Evolutionary conservation across 2,888 invertebrate species (phyloP), one percentile per base, ranked within the genome.

Genomic region (Ceriagrion tenellum): DNA sequence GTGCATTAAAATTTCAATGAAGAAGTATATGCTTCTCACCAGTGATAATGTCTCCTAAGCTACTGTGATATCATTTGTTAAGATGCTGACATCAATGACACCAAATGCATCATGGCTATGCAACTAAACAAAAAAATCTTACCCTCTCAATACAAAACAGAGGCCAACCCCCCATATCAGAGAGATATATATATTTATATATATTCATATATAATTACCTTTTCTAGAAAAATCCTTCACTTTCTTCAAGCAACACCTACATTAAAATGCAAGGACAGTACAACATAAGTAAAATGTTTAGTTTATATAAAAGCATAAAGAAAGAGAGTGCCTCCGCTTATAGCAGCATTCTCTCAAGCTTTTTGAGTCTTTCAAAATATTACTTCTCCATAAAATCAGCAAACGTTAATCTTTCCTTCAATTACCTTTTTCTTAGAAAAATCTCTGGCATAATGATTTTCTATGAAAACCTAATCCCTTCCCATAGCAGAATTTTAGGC

Each of bases 31-130:
- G 47, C 74, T 69, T 69, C 47, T 93, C 93, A 69, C 63, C 47
- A 18, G 93, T 93, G 93, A 93, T 40, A 91, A 91, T 69, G 63
- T 63, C 93, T 74, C 74, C 93, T 93, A 93, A 40, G 69, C 93
- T 93, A 93, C 63, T 40, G 93, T 93, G 93, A 93, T 93, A 93
- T 69, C 74, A 40, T 74, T 91, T 74, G 26, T 93, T 93, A 93
- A 69, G 69, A 69, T 69, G 93, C 93, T 93, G 93, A 93, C 93
- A 93, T 93, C 93, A 93, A 74, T 63, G 93, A 93, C 93, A 93
- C 74, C 93, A 93, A 93, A 93, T 93, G 93, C 93, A 93, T 93
- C 93, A 93, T 93, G 93, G 93, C 93, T 93, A 93, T 93, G 93
- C 93, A 93, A 93, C 93, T 69, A 93, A 93, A 93, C 93, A 93